Conservation (phyloP, 1,140 invertebrate species). For the Stegodyphus dumicola region DNA sequence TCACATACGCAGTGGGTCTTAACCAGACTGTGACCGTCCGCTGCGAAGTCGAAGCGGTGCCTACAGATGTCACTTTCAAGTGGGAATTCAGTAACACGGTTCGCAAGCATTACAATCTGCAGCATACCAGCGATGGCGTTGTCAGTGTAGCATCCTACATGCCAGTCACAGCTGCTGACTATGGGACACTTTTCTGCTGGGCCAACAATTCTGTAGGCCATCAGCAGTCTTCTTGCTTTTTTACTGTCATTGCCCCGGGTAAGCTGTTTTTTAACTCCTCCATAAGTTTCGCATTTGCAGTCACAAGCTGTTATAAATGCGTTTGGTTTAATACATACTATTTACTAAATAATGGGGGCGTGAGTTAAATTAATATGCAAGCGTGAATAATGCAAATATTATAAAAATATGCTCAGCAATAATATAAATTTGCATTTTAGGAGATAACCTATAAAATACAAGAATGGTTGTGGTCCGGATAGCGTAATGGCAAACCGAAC, state of each 20-base stretch:
- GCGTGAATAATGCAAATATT: no score
- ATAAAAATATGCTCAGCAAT: no score
- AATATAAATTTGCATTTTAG: no score
- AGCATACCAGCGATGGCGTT: constrained; percentile 8
- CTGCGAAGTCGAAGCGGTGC: constrained; percentile 90
- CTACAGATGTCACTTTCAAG: constrained; percentile 74
- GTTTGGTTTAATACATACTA: no score
- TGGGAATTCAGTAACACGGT: constrained; percentile 64
- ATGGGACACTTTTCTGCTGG: constrained; percentile 64
- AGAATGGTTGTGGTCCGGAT: no score
- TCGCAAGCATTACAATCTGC: constrained; percentile 53
- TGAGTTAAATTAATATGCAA: no score
- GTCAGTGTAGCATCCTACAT: constrained; percentile 52
- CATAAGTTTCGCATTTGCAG: no score
- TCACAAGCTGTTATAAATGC: no score
- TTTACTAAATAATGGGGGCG: no score
- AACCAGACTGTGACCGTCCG: constrained; percentile 80
- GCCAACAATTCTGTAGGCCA: constrained; percentile 65
- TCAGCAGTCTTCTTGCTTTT: constrained; percentile 65
- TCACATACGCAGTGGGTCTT: constrained; percentile 83
- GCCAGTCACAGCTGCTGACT: constrained; percentile 60
- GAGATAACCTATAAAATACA: no score
- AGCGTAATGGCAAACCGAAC: no score
- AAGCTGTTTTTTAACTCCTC: neutral
- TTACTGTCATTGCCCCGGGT: constrained; percentile 65